Evolutionary conservation across 2,113 vertebrate genomes (phyloP), one percentile per base, ranked within the genome.

Genomic region (Festucalex cinctus): DNA sequence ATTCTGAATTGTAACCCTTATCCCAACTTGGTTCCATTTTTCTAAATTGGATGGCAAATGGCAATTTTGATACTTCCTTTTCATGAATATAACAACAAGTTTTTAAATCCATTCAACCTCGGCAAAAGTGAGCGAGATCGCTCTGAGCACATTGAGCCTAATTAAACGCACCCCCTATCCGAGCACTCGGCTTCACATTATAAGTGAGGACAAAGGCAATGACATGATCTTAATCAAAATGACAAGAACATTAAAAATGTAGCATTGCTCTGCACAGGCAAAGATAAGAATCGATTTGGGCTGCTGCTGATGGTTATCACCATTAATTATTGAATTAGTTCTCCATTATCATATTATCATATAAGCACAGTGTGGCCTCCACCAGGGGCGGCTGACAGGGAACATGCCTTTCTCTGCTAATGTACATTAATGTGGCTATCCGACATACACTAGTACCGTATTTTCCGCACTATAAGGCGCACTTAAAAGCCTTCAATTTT

Each of bases 201-300:
- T 73, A 73, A 78, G 65, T 71, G 69, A 83, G 71, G 79, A 86
- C 79, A 88, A 85, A 83, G 81, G 78, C 78, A 83, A 78, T 77
- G 81, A 82, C 82, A 77, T 65, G 82, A 84, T 88, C 79, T 87
- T 85, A 88, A 88, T 87, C 85, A 86, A 82, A 87, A 86, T 86
- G 87, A 86, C 87, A 89, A 87, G 81, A 81, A 73, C 84, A 88
- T 91, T 83, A 83, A 86, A 90, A 86, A 89, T 86, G 86, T 85
- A 87, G 68, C 81, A 76, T 87, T 83, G 80, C 83, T 84, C 85
- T 77, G 82, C 84, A 86, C 77, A 74, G 81, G 82, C 75, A 75
- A 79, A 86, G 80, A 86, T 89, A 87, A 81, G 86, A 88, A 89
- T 88, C 78, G 72, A 90, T 89, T 83, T 80, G 78, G 71, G 78